A percentile compares a stretch with the other conserved stretches of the same genome.
Conservation (phyloP, 1,140 invertebrate genomes). For the Goniozus legneri region DNA sequence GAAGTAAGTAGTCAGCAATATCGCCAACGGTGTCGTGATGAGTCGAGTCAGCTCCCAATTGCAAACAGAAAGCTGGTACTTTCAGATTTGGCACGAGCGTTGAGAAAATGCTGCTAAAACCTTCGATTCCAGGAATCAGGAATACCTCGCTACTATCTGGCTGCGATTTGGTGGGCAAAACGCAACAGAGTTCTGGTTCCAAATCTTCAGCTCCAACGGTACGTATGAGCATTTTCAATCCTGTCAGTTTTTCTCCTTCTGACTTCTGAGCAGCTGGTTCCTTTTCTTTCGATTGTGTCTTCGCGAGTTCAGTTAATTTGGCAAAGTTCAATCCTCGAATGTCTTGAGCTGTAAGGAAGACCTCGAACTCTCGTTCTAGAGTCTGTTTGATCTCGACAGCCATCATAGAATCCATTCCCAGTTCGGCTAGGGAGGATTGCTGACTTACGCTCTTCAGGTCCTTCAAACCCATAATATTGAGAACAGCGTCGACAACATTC, state of each 20-base stretch:
- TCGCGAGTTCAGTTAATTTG: constrained; percentile 55
- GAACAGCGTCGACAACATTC: constrained; percentile 50
- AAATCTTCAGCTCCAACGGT: constrained; percentile 30
- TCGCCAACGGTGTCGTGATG: constrained; percentile 22
- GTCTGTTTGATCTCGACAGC: constrained; percentile 76
- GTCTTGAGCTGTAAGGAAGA: constrained; percentile 67
- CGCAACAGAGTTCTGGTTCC: constrained; percentile 28
- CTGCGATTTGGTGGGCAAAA: constrained; percentile 33
- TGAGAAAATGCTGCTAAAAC: constrained; percentile 53
- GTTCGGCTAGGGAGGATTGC: constrained; percentile 67
- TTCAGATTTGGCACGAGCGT: constrained; percentile 54
- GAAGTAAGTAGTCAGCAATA: constrained; percentile 43
- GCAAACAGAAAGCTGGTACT: constrained; percentile 60
- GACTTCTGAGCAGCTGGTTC: not conserved
- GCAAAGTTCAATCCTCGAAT: constrained; percentile 60
- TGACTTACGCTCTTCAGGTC: constrained; percentile 59
- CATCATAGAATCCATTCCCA: constrained; percentile 80
- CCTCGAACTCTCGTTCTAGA: constrained; percentile 68
- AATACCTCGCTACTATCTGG: constrained; percentile 52
- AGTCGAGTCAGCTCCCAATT: constrained; percentile 41
- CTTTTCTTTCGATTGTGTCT: constrained; percentile 18
- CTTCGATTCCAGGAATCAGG: constrained; percentile 69
- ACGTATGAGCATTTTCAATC: constrained; percentile 40
- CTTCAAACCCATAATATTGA: constrained; percentile 52
- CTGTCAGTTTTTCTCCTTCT: constrained; percentile 16